Conservation (phyloP, 2,888 invertebrate genomes). For the Campaea margaritaria region DNA sequence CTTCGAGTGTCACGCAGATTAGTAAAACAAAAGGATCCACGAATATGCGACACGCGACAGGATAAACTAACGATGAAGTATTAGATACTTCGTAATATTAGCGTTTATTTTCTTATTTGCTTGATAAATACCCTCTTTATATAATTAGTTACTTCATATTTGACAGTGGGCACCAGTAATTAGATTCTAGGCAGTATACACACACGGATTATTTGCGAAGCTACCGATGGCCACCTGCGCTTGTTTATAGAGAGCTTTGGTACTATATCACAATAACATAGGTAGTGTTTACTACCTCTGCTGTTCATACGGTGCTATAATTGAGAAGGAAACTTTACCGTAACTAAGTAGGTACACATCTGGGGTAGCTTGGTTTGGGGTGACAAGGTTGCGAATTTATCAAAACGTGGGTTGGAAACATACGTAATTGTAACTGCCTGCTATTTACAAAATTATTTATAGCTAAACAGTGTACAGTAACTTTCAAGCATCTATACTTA, state of each 20-base stretch:
- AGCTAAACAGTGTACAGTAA: too few species aligned
- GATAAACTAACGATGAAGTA: too few species aligned
- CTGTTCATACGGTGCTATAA: background rate
- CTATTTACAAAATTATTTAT: too few species aligned
- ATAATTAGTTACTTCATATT: conserved; percentile 6
- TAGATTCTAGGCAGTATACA: conserved; percentile 8
- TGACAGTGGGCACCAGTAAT: conserved; percentile 7
- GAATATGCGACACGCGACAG: too few species aligned
- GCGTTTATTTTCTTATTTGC: background rate
- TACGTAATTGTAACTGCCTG: too few species aligned
- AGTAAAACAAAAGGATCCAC: too few species aligned
- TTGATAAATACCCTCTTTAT: too few species aligned
- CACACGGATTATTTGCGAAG: conserved; percentile 22
- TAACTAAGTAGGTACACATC: background rate
- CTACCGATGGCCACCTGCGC: conserved; percentile 26
- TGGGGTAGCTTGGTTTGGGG: background rate
- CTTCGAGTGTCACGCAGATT: too few species aligned
- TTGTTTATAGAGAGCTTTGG: conserved; percentile 25
- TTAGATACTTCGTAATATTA: background rate
- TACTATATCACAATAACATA: background rate
- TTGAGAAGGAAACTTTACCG: background rate
- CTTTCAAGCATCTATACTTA: too few species aligned
- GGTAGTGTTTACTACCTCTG: background rate
- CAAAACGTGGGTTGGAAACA: too few species aligned
- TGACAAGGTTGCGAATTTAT: background rate